Base-by-base conservation (phyloP, 2,888 invertebrate genomes). In the Gastrophysa polygoni region DNA sequence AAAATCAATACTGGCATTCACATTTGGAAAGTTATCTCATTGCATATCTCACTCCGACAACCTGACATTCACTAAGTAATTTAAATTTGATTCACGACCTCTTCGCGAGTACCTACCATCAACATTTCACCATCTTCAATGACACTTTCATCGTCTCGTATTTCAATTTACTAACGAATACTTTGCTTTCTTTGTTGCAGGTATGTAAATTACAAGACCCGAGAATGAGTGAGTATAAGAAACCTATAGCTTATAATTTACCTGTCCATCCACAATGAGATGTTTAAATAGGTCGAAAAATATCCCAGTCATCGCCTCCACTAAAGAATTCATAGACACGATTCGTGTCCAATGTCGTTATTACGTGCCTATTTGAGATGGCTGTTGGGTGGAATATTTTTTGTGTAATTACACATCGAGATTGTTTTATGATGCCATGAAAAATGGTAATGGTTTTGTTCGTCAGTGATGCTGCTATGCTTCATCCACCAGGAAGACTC, bases 221-320 rank as follows among this genome's bases (percentile, higher is more conserved):
- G 29, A 59, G 50, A 50, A 63, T 63, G 63, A 58, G 63, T 59
- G 56, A 63, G 63, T 63, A n/a, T n/a, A 63, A 55, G 55, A 63
- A 57, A 57, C 52, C 43, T 47, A 24, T 48, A 49, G 47, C 47
- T 32, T 63, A 38, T 63, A 55, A 58, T 63, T 59, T 59, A 18
- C 8, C 21, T 51, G 34, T 52, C n/a, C 34, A 21, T 29, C 54
- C n/a, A 44, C 16, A 47, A 57, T 16, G 54, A 54, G 54, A 46
- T 14, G 48, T 48, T 28, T 24, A 49, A 58, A 57, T 61, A 34
- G 61, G 52, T 51, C 47, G 47, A 38, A 20, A 49, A 61, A 51
- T 48, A 20, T 47, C 17, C 46, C 18, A 49, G 55, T 54, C 48
- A 60, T 60, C 59, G 18, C 43, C 44, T 24, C n/a, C n/a, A 29